A percentile compares a stretch with the other conserved stretches of the same genome.
phyloP scores from a whole-genome alignment of 2,888 invertebrate species.

The Fabriciana adippe region DNA sequence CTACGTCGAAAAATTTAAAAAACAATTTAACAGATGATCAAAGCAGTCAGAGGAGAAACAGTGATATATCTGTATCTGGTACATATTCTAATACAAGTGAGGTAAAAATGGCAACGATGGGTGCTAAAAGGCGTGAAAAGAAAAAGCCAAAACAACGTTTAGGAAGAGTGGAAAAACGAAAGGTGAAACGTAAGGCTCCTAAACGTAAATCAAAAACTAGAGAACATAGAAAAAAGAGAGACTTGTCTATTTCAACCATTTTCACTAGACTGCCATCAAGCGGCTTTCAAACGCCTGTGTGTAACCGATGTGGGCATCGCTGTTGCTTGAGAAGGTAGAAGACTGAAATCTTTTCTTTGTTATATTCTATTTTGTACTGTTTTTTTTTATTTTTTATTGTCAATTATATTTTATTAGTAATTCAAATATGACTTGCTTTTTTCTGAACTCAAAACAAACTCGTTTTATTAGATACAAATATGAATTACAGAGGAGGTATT shows the following conservation, averaged over 20 bases:
- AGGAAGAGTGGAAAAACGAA: conserved; percentile 52
- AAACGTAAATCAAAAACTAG: conserved; percentile 44
- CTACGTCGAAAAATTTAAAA: conserved; percentile 52
- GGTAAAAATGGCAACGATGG: conserved; percentile 43
- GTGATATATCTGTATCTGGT: conserved; percentile 44
- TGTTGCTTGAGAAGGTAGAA: conserved; percentile 66
- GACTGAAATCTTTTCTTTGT: conserved; percentile 15
- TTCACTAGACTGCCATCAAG: conserved; percentile 49
- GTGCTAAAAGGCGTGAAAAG: conserved; percentile 40
- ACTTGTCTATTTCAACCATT: conserved; percentile 51
- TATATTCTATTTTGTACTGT: conserved; percentile 12
- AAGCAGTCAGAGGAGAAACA: conserved; percentile 42
- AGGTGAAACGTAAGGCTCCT: conserved; percentile 41
- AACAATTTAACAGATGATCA: conserved; percentile 42
- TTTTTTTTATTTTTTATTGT: conserved; percentile 40
- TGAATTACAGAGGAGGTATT: conserved; percentile 12
- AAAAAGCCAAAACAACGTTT: conserved; percentile 41
- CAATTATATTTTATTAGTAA: conserved; percentile 39
- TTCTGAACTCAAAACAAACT: conserved; percentile 24
- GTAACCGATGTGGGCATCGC: conserved; percentile 59
- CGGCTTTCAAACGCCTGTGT: conserved; percentile 41
- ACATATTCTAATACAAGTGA: conserved; percentile 47
- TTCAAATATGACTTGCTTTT: conserved; percentile 29
- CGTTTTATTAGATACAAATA: conserved; percentile 47
- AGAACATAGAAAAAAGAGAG: conserved; percentile 41